phyloP scores from a whole-genome alignment of 2,888 invertebrate genomes.

The Arenicola marina region DNA sequence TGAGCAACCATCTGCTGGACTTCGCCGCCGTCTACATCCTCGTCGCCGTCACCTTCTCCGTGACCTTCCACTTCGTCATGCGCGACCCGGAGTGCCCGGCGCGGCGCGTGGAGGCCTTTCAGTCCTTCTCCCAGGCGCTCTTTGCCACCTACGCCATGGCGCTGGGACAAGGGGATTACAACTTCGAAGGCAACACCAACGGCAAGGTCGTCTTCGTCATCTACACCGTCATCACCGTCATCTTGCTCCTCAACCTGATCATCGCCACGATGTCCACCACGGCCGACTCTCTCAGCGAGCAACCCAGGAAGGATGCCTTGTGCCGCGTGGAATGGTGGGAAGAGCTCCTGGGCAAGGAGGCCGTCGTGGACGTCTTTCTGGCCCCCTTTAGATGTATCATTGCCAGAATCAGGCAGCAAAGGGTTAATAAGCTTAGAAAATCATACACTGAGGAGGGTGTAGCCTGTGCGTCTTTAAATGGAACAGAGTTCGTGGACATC shows the following conservation, averaged over 20 bases:
- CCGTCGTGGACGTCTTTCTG: too few species aligned
- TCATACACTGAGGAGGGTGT: too few species aligned
- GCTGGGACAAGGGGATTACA: not conserved
- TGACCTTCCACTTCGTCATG: slow-evolving; percentile 4
- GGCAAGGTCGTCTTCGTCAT: not conserved
- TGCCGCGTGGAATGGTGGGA: slow-evolving; percentile 1
- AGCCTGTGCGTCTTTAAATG: too few species aligned
- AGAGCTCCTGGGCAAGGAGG: not conserved
- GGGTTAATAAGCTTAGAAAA: too few species aligned
- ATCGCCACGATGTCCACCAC: slow-evolving; percentile 4
- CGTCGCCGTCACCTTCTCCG: not conserved
- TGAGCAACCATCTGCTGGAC: not conserved
- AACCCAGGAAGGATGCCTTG: not conserved
- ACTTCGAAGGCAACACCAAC: not conserved
- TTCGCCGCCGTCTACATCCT: not conserved
- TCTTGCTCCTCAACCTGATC: slow-evolving; percentile 5
- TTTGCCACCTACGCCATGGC: not conserved
- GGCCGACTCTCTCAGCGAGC: not conserved
- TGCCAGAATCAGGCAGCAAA: too few species aligned
- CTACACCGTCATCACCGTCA: not conserved
- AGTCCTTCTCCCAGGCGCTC: not conserved
- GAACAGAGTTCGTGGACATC: too few species aligned
- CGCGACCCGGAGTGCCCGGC: not conserved
- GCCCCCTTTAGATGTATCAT: too few species aligned
- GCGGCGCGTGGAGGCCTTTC: not conserved